phyloP scores from a whole-genome alignment of 2,797 vertebrate genomes.

The Allobates femoralis region DNA sequence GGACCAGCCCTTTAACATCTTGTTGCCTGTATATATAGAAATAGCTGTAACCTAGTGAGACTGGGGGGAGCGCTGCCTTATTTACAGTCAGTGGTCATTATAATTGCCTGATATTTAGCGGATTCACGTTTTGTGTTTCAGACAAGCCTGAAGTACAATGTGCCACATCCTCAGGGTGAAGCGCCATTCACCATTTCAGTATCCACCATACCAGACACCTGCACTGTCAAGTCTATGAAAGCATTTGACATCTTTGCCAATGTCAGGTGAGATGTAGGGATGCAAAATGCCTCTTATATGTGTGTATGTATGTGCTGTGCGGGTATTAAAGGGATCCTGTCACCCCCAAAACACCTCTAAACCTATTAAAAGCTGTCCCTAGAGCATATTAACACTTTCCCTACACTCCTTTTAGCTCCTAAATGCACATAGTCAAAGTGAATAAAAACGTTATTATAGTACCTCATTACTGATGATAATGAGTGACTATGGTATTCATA shows the following conservation, averaged over 20 bases:
- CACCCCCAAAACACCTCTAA: no score
- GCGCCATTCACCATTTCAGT: conserved; percentile 69
- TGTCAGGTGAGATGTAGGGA: conserved; percentile 63
- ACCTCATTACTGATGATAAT: no score
- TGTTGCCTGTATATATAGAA: not conserved
- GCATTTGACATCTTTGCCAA: conserved; percentile 55
- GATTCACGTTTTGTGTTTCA: conserved; percentile 52
- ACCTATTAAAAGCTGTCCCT: no score
- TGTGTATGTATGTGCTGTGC: not conserved
- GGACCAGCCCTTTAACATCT: no score
- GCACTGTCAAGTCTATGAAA: conserved; percentile 54
- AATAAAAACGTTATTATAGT: no score
- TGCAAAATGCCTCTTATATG: no score
- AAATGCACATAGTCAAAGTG: no score
- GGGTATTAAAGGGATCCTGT: no score
- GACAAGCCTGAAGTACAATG: conserved; percentile 71
- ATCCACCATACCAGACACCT: conserved; percentile 58
- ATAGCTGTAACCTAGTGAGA: not conserved
- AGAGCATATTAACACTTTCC: no score
- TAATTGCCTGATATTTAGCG: not conserved
- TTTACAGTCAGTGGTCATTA: not conserved
- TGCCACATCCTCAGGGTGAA: conserved; percentile 61
- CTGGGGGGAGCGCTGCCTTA: not conserved
- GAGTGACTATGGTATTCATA: no score
- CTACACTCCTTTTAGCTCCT: no score